phyloP scores from a whole-genome alignment of 2,113 vertebrate species.

The Melanocharis versteri region DNA sequence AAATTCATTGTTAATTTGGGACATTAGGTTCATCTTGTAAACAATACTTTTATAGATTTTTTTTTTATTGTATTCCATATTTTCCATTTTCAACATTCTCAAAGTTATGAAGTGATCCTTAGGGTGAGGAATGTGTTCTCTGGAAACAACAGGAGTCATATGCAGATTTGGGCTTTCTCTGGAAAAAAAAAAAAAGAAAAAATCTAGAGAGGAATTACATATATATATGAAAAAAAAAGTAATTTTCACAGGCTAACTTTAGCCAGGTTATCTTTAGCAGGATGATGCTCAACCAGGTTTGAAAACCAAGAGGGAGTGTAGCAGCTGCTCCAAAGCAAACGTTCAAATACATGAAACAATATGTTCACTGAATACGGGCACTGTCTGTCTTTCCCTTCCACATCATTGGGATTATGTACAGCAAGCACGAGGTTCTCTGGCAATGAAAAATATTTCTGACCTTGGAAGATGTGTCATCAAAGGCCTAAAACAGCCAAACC shows the following conservation, averaged over 20 bases:
- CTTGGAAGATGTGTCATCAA: not conserved
- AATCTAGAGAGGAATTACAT: not conserved
- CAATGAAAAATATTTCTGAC: not conserved
- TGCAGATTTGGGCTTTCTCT: not conserved
- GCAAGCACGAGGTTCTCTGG: not conserved
- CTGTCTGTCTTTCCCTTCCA: not conserved
- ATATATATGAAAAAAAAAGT: not conserved
- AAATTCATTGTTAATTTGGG: not conserved
- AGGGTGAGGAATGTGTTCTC: not conserved
- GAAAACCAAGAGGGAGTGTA: not conserved
- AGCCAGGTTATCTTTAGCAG: not conserved
- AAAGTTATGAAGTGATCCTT: not conserved
- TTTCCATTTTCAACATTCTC: not conserved
- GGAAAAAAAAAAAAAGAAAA: not conserved
- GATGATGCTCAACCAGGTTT: not conserved
- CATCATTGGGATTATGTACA: not conserved
- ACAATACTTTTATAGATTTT: not conserved
- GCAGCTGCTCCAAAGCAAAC: not conserved
- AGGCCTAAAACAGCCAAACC: not conserved
- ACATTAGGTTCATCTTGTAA: not conserved
- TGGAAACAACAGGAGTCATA: not conserved
- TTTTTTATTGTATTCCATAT: not conserved
- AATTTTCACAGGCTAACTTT: not conserved
- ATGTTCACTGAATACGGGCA: not conserved
- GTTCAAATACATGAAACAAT: not conserved